A percentile compares a stretch with the other conserved stretches of the same genome.
Conservation (phyloP, 2,888 invertebrate genomes). For the Heliconius cydno region DNA sequence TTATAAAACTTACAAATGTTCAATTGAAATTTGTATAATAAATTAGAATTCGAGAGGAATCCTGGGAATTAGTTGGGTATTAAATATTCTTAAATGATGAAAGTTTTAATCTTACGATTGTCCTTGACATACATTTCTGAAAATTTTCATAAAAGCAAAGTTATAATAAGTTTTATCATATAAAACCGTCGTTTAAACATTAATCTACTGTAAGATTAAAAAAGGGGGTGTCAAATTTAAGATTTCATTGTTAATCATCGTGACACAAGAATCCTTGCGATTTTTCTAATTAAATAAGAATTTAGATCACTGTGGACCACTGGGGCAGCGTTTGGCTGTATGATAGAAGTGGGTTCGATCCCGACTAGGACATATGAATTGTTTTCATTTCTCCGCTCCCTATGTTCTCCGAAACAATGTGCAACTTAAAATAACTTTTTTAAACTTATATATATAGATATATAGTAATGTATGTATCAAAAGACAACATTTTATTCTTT, state of each 20-base stretch:
- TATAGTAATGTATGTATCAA: no score
- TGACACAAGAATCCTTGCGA: background rate
- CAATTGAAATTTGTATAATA: background rate
- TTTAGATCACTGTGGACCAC: background rate
- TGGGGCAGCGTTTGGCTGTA: background rate
- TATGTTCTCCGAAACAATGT: no score
- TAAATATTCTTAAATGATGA: background rate
- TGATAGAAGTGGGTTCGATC: no score
- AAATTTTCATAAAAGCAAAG: background rate
- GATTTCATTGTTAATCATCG: background rate
- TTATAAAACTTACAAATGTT: background rate
- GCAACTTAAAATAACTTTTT: no score
- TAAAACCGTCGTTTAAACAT: background rate
- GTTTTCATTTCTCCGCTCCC: no score
- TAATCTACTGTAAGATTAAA: constrained; percentile 9
- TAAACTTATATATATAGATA: no score
- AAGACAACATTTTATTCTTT: no score
- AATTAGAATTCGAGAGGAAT: background rate
- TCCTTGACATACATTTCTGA: background rate
- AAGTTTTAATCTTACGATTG: background rate
- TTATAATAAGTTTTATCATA: background rate
- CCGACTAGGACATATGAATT: no score
- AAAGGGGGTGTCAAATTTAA: background rate
- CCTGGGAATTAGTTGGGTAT: background rate
- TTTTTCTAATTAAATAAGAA: background rate